A percentile compares a stretch with the other conserved stretches of the same genome.
These are phyloP conservation scores for Thryonomys swinderianus DNA, from an alignment of 2,113 vertebrate species.

Conservation along the genomic window DNA sequence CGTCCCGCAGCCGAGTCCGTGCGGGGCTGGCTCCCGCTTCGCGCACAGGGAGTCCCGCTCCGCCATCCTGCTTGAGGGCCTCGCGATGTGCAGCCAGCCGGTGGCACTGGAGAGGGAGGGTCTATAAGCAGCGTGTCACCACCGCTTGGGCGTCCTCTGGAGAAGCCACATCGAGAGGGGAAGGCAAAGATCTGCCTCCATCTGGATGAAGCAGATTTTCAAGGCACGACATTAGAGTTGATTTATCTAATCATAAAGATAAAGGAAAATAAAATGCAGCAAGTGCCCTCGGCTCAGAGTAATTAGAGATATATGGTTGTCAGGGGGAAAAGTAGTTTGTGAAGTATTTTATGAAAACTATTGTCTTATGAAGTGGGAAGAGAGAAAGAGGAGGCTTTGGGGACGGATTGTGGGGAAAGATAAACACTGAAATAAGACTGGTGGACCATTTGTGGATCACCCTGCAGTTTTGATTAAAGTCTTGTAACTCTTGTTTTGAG, in stretches of 20 bases:
- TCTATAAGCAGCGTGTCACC: not conserved
- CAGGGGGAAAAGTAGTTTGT: slow-evolving; percentile 3
- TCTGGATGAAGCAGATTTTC: slow-evolving; percentile 60
- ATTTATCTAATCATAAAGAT: slow-evolving; percentile 67
- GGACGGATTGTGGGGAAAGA: not conserved
- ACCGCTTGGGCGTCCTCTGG: not conserved
- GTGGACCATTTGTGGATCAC: not conserved
- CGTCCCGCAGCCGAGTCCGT: too few relatives aligned
- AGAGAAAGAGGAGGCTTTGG: not conserved
- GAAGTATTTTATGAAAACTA: not conserved
- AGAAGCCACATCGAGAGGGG: not conserved
- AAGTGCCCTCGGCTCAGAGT: not conserved
- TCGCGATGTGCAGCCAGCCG: too few relatives aligned
- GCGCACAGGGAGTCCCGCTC: too few relatives aligned
- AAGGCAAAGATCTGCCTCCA: slow-evolving; percentile 35
- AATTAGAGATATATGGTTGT: slow-evolving; percentile 54
- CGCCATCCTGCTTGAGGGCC: too few relatives aligned
- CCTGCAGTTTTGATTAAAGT: not conserved
- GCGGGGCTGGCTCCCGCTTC: too few relatives aligned
- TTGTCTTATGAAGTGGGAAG: slow-evolving; percentile 14
- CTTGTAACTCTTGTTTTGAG: not conserved
- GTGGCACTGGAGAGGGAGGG: too few relatives aligned
- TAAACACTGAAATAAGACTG: not conserved
- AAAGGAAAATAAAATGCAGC: slow-evolving; percentile 60
- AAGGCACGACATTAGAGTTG: not conserved